These are phyloP conservation scores for Triops cancriformis DNA, from an alignment of 1,140 invertebrate genomes.

Conservation along the genomic window DNA sequence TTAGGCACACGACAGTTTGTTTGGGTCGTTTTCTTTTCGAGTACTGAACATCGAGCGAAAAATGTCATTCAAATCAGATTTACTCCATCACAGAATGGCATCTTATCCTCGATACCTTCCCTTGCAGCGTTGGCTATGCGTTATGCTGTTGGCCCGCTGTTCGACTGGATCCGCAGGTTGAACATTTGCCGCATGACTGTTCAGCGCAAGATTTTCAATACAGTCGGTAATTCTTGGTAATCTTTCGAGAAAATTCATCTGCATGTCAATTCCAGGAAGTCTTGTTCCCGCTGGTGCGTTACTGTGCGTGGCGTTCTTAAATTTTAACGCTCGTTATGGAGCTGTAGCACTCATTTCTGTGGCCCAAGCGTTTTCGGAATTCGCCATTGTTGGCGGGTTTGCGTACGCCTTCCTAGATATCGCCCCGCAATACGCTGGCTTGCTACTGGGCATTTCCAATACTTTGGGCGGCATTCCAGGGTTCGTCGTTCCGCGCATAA, in stretches of 20 bases:
- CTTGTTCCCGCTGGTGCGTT: background rate
- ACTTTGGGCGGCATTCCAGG: background rate
- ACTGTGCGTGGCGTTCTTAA: slow-evolving; percentile 15
- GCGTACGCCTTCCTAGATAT: slow-evolving; percentile 12
- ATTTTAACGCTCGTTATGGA: background rate
- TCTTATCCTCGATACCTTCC: background rate
- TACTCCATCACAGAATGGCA: background rate
- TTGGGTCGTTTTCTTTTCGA: too few species aligned
- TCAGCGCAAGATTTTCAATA: background rate
- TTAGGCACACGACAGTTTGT: too few species aligned
- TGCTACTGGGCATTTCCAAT: background rate
- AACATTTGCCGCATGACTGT: background rate
- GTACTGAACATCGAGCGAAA: too few species aligned
- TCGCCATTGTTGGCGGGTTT: slow-evolving; percentile 17
- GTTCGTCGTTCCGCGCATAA: background rate
- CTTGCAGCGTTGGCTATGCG: background rate
- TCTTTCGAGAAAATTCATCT: background rate
- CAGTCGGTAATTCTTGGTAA: background rate
- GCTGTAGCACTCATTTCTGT: background rate
- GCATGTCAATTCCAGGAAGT: background rate
- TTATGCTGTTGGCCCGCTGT: background rate
- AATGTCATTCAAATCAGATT: background rate
- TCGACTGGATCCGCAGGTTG: background rate
- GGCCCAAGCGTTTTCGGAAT: slow-evolving; percentile 2
- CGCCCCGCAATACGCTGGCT: slow-evolving; percentile 15